These are phyloP conservation scores for Hipparchia semele DNA, from an alignment of 2,888 invertebrate genomes.

Conservation along the genomic window DNA sequence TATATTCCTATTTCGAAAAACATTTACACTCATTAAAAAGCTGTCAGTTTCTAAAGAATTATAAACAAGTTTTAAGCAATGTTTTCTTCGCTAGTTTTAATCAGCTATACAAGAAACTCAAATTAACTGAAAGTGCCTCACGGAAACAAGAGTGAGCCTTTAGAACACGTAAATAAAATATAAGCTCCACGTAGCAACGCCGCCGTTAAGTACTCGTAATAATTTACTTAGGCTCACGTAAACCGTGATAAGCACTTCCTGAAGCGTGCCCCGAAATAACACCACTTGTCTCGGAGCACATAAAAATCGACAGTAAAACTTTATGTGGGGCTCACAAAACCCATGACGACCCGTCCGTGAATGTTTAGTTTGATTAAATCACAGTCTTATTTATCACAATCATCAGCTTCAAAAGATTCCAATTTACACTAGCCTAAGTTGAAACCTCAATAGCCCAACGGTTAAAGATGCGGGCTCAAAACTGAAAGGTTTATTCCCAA, in stretches of 20 bases:
- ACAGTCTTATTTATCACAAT: background rate
- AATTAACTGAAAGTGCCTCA: background rate
- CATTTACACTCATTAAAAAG: background rate
- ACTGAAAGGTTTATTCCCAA: too few relatives aligned
- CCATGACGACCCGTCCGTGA: slow-evolving; percentile 32
- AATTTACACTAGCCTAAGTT: too few relatives aligned
- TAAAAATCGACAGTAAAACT: slow-evolving; percentile 49
- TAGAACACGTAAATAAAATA: background rate
- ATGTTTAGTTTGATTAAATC: background rate
- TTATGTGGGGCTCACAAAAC: slow-evolving; percentile 36
- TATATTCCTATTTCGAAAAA: background rate
- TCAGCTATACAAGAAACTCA: background rate
- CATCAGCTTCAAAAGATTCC: background rate
- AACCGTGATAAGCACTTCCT: slow-evolving; percentile 19
- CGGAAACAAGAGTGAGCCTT: background rate
- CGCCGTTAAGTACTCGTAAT: background rate
- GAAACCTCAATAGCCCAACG: too few relatives aligned
- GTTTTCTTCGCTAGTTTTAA: background rate
- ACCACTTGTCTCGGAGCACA: slow-evolving; percentile 39
- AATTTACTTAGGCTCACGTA: slow-evolving; percentile 9
- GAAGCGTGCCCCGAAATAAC: slow-evolving; percentile 40
- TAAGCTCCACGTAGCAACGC: background rate
- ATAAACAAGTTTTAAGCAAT: background rate
- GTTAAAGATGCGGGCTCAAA: too few relatives aligned
- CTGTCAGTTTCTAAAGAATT: background rate